Conservation (phyloP, 37 sponge, comb jelly and placozoan genomes). For the Theonella swinhoei region DNA sequence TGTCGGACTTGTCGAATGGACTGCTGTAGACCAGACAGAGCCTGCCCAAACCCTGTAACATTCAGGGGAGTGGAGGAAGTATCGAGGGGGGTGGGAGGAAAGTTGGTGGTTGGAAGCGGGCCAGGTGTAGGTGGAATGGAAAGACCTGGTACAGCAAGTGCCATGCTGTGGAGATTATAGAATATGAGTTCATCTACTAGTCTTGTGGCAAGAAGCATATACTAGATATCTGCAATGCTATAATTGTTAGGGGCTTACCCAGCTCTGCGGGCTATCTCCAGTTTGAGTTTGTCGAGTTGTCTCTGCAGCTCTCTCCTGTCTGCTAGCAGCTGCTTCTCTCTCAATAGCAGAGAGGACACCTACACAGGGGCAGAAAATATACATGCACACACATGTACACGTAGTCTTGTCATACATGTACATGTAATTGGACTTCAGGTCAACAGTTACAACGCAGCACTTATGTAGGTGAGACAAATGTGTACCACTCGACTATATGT, state of each 20-base stretch:
- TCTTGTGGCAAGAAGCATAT: too few species aligned
- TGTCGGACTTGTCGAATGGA: constrained; percentile 36
- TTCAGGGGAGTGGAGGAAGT: background rate
- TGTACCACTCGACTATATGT: background rate
- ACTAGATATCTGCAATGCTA: background rate
- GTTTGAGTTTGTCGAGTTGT: constrained; percentile 57
- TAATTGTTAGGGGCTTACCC: constrained; percentile 8
- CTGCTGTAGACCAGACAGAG: constrained; percentile 22
- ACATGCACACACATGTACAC: background rate
- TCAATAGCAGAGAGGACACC: constrained; percentile 39
- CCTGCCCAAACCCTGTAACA: background rate
- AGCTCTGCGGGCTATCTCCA: constrained; percentile 39
- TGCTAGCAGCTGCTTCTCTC: constrained; percentile 71
- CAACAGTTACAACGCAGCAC: too few species aligned
- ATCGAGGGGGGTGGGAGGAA: background rate
- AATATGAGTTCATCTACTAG: too few species aligned
- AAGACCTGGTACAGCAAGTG: background rate
- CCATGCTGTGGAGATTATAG: background rate
- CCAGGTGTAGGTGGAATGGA: background rate
- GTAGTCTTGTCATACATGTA: background rate
- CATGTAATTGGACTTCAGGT: too few species aligned
- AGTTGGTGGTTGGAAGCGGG: background rate
- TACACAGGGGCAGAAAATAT: background rate
- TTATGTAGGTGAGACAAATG: too few species aligned
- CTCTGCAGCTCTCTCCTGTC: constrained; percentile 68